Base-by-base conservation (phyloP, 1,140 invertebrate genomes). In the Drosophila bifasciata region DNA sequence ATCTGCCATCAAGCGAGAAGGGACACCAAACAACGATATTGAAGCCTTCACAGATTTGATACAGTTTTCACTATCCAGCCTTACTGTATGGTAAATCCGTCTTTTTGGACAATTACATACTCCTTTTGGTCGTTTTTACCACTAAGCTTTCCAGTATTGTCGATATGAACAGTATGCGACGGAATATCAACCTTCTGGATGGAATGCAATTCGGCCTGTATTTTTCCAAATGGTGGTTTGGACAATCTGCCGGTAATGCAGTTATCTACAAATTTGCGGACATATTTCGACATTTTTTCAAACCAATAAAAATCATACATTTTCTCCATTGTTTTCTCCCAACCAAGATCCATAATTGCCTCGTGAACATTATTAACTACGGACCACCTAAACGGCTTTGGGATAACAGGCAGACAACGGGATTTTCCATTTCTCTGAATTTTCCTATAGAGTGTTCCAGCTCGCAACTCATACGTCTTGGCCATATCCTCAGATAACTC, bases 311-410 rank as follows among this genome's bases (percentile, higher is more conserved):
- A 21, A 3, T 21, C 19, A 21, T 21, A 21, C 19, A 21, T 39
- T 25, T 44, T 64, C 15, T 44, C 51, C 9, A 56, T 11, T 23
- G 52, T 49, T 7, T 56, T 64, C 19, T 63, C n/a, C 11, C 23
- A 49, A 48, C 44, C 59, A 45, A 59, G 11, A 25, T 50, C 11
- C 39, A 61, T 61, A n/a, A 52, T 25, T 16, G 49, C 49, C 40
- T 61, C 43, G 15, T 57, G 61, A 25, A 56, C 52, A 15, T 57
- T 36, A 9, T 28, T 53, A 53, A 62, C 53, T 32, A 62, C 50
- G 13, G 32, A 36, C 60, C 43, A 40, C 45, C 21, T 53, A 16
- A 49, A 61, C n/a, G 58, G 9, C 13, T 40, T 21, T 11, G 17
- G 56, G 15, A 59, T 46, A 23, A 49, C 15, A n/a, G 44, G 45